Evolutionary conservation across 2,888 invertebrate species (phyloP), one percentile per base, ranked within the genome.

Genomic region (Andrena bucephala): DNA sequence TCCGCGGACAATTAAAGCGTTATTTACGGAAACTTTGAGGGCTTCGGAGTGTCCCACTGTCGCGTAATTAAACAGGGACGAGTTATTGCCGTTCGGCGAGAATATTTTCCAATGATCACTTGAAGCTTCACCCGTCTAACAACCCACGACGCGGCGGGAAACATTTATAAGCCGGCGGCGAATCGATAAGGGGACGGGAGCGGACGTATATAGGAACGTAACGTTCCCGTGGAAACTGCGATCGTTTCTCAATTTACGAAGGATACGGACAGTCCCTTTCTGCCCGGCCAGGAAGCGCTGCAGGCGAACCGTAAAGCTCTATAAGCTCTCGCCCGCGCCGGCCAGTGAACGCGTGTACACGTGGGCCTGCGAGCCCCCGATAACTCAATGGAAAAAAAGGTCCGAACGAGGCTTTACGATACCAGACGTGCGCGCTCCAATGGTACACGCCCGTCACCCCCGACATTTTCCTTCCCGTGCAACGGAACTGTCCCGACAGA

Each of bases 211-310:
- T n/a, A 33, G 33, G 52, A 62, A 52, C n/a, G 72, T n/a, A 70
- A 74, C 66, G 36, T 71, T 54, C 67, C 42, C 20, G 33, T 50
- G 50, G 33, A 42, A 27, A 20, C 29, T 13, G 57, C 29, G 65
- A 77, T 75, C 76, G 65, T 65, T 77, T 63, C 74, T 67, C 77
- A 69, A 86, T 85, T 84, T 81, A 70, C 77, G 59, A 70, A 42
- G 66, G 62, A 72, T 70, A 63, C 42, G 50, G 50, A 63, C 67
- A 59, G 67, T 50, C 79, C 63, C 59, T 67, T 70, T 5, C 60
- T 54, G 36, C 54, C 62, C 62, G 78, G 70, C 70, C 33, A 63
- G 81, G 36, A 71, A 68, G 24, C 57, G 60, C 57, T 16, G 60
- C 66, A 70, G 65, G 24, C 57, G 52, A 73, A 83, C 73, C 66